Evolutionary conservation across 2,113 vertebrate species (phyloP).

Genomic region (Poecilia latipinna): DNA sequence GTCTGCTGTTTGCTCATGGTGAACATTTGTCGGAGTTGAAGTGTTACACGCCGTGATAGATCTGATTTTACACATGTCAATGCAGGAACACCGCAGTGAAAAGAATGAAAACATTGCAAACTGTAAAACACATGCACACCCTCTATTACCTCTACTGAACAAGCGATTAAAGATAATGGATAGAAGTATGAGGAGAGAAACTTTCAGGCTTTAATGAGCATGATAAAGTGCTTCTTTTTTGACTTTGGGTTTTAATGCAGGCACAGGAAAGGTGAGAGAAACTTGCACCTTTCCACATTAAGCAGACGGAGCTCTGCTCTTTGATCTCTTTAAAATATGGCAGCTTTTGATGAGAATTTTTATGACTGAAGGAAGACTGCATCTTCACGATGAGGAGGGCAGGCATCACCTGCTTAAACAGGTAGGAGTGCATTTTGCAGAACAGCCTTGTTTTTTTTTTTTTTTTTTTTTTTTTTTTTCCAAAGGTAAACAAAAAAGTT

Average conservation of each 20-base stretch:
- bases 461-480: background rate
- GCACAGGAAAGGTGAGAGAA: constrained; percentile 29
- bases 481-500: background rate
- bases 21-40: background rate
- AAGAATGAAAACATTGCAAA: background rate
- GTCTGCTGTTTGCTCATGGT: background rate
- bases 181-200: background rate
- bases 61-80: background rate
- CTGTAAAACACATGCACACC: background rate
- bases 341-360: constrained; percentile 60
- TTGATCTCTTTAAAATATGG: constrained; percentile 47
- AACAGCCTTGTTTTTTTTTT: no score
- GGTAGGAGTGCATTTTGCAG: constrained; percentile 6
- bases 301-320: constrained; percentile 50
- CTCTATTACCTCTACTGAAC: background rate
- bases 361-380: constrained; percentile 31
- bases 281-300: constrained; percentile 43
- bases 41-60: constrained; percentile 7
- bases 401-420: constrained; percentile 24
- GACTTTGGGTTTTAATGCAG: constrained; percentile 27
- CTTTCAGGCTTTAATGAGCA: background rate
- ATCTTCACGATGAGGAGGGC: constrained; percentile 19
- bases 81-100: background rate
- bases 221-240: background rate
- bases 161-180: background rate